Evolutionary conservation across 2,888 invertebrate species (phyloP), one percentile per base, ranked within the genome.

Genomic region (Perithous albicinctus): DNA sequence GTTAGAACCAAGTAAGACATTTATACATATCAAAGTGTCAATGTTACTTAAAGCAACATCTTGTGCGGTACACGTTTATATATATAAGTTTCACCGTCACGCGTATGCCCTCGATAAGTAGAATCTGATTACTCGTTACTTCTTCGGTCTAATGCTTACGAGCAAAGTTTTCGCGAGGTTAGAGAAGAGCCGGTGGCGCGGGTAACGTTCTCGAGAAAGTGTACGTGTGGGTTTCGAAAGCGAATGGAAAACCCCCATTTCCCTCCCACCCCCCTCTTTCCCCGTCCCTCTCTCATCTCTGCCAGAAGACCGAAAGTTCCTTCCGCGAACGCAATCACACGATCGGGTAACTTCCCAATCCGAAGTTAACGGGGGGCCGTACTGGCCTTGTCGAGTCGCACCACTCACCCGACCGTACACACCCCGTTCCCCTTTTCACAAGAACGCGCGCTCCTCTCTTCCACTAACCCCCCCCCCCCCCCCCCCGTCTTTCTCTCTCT

Each of bases 321-420:
- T 79, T 76, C 76, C 75, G 78, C 87, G 86, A 88, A 89, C 85
- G 89, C 87, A 90, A 90, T 90, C 90, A 90, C 87, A 90, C 89
- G 90, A 90, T 89, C 89, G 89, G 88, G 85, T 90, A 90, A 89
- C 90, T 90, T 89, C 84, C 86, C 90, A 88, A 90, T 89, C 86
- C 89, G 86, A 87, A 88, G 87, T 90, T 89, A 89, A 90, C 87
- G 84, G 83, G 76, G 84, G 87, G n/a, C n/a, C 87, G 85, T 82
- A 83, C 83, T 80, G 80, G 80, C 83, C 85, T 86, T 88, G 85
- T 85, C 81, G 81, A 79, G 56, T 69, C 82, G 74, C 77, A 26
- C 35, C 20, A 15, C 20, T 20, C 38, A 15, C 38, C 41, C 26
- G 12, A 35, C 69, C 46, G 54, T 29, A 46, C 64, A 48, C 63